A percentile compares a stretch with the other conserved stretches of the same genome.
These are phyloP conservation scores for Selenia dentaria DNA, from an alignment of 2,888 invertebrate species.

Conservation along the genomic window DNA sequence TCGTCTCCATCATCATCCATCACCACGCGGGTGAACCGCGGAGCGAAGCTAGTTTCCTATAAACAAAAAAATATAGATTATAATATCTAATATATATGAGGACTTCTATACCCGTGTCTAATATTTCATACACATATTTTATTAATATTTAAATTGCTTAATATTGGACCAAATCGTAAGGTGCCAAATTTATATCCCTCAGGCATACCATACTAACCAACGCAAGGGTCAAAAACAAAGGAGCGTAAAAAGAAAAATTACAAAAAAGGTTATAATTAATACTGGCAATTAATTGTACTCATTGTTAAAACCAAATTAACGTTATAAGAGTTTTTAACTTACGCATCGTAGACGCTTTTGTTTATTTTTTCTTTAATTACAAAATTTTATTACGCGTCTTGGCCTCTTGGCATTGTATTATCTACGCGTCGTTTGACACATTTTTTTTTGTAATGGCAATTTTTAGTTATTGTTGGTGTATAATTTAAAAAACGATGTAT, in stretches of 20 bases:
- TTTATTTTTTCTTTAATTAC: constrained; percentile 50
- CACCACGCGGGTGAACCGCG: too few relatives aligned
- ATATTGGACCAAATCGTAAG: too few relatives aligned
- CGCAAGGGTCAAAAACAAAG: constrained; percentile 31
- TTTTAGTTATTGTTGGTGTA: too few relatives aligned
- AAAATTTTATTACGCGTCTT: constrained; percentile 40
- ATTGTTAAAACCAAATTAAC: constrained; percentile 48
- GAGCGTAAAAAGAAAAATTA: constrained; percentile 49
- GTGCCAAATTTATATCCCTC: constrained; percentile 23
- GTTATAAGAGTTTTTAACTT: constrained; percentile 31
- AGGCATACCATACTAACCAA: constrained; percentile 56
- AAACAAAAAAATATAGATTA: too few relatives aligned
- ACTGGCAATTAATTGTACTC: constrained; percentile 73
- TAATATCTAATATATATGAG: too few relatives aligned
- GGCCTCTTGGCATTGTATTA: constrained; percentile 27
- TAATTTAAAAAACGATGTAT: too few relatives aligned
- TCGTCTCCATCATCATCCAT: too few relatives aligned
- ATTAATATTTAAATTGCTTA: too few relatives aligned
- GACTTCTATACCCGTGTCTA: too few relatives aligned
- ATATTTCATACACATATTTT: too few relatives aligned
- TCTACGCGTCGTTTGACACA: constrained; percentile 36
- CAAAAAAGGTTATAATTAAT: constrained; percentile 77
- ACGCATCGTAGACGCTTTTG: constrained; percentile 40
- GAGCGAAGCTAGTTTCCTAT: too few relatives aligned
- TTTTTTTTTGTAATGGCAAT: constrained; percentile 25